Percentiles rank a stretch among this genome's conserved stretches.
Evolutionary conservation across 53 echinoderm and acorn worm genomes (phyloP).

Genomic region (Temnopleurus reevesii): DNA sequence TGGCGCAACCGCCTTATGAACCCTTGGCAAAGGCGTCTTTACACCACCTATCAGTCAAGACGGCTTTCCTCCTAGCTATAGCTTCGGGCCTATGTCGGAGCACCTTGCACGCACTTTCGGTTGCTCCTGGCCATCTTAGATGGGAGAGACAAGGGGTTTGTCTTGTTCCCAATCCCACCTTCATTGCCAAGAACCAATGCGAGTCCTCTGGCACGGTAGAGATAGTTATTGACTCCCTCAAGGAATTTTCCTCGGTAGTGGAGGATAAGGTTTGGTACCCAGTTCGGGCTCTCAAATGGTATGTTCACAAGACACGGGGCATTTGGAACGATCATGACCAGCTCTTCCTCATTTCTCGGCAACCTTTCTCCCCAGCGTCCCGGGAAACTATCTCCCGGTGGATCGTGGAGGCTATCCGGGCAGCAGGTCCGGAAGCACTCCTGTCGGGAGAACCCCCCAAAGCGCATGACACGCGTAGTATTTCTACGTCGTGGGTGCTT

Average conservation of each 20-base stretch:
- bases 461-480: conserved; percentile 49
- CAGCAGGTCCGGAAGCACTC: background rate
- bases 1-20: conserved; percentile 4
- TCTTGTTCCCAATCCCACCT: background rate
- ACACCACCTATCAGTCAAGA: background rate
- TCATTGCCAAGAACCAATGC: conserved; percentile 37
- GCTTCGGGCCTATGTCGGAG: conserved; percentile 22
- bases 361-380: background rate
- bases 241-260: too few species aligned
- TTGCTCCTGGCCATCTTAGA: background rate
- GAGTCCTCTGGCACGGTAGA: too few species aligned
- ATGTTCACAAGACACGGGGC: background rate
- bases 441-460: background rate
- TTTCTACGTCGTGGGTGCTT: conserved; percentile 59
- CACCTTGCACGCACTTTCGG: background rate
- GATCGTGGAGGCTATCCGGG: conserved; percentile 12
- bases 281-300: conserved; percentile 45
- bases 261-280: conserved; percentile 35
- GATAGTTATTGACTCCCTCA: too few species aligned
- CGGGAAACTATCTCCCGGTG: background rate
- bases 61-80: background rate
- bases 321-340: background rate
- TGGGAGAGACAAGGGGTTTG: conserved; percentile 12
- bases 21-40: background rate
- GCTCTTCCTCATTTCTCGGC: background rate